These are phyloP conservation scores for Pristionchus exspectatus DNA, from an alignment of 2,888 invertebrate genomes.

Conservation along the genomic window DNA sequence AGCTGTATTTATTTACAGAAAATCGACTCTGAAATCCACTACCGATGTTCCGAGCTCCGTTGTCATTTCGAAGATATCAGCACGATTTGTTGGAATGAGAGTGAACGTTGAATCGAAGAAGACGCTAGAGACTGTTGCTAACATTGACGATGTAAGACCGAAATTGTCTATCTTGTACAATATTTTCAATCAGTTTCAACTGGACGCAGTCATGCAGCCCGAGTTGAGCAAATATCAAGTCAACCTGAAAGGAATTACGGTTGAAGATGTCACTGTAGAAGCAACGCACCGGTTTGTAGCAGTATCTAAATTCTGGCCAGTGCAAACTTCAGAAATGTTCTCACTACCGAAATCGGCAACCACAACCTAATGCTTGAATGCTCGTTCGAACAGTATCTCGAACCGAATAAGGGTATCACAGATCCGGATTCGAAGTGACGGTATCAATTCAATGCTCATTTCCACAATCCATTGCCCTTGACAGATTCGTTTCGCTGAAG, in stretches of 20 bases:
- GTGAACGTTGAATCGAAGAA: not conserved
- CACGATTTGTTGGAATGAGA: not conserved
- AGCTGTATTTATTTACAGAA: not conserved
- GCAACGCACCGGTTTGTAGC: not conserved
- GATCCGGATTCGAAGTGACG: conserved; percentile 1
- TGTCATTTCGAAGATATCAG: not conserved
- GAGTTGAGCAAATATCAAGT: not conserved
- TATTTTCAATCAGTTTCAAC: not conserved
- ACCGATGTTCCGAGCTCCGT: not conserved
- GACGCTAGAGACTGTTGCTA: not conserved
- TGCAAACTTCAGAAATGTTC: not conserved
- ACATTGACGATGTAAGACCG: not conserved
- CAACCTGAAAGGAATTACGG: not conserved
- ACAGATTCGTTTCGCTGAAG: not conserved
- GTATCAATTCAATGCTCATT: not conserved
- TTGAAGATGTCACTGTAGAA: not conserved
- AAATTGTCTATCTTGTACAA: not conserved
- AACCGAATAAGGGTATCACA: not conserved
- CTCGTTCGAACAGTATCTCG: not conserved
- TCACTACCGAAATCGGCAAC: not conserved
- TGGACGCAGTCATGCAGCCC: not conserved
- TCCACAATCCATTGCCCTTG: not conserved
- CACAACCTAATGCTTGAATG: not conserved
- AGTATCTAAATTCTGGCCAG: not conserved
- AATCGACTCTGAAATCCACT: not conserved